A percentile compares a stretch with the other conserved stretches of the same genome.
Evolutionary conservation across 2,888 invertebrate genomes (phyloP).

Genomic region (Halocaridina rubra): DNA sequence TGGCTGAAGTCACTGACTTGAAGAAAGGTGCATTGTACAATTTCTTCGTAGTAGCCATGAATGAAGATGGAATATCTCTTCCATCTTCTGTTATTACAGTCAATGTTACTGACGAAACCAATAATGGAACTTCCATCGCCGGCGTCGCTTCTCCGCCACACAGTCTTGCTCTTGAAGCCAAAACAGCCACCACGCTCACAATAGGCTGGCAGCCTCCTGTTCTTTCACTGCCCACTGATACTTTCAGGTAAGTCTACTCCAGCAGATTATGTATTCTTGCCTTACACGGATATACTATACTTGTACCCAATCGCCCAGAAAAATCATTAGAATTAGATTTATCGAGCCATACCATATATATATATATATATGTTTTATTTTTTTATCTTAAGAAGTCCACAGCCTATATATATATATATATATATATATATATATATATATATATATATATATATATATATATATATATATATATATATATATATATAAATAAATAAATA

Average conservation of each 20-base stretch:
- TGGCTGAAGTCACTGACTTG: constrained; percentile 74
- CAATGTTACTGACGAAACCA: constrained; percentile 71
- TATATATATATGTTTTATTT: no score
- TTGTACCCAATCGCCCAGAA: no score
- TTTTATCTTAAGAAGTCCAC: no score
- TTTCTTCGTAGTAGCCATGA: constrained; percentile 83
- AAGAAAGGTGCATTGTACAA: constrained; percentile 80
- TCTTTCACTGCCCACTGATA: constrained; percentile 83
- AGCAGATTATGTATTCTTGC: no score
- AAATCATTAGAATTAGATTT: no score
- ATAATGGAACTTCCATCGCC: constrained; percentile 70
- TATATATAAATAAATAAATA: no score
- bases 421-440: no score
- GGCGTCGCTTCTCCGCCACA: constrained; percentile 86
- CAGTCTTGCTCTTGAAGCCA: constrained; percentile 80
- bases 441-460: no score
- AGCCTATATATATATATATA: no score
- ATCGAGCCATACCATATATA: no score
- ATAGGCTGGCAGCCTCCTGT: constrained; percentile 88
- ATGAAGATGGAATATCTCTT: constrained; percentile 82
- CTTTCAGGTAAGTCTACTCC: constrained; percentile 74
- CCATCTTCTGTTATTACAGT: constrained; percentile 84
- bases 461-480: no score
- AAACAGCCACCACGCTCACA: constrained; percentile 81
- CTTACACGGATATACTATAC: no score